Conservation (phyloP, 2,888 invertebrate genomes). For the Tigriopus californicus region DNA sequence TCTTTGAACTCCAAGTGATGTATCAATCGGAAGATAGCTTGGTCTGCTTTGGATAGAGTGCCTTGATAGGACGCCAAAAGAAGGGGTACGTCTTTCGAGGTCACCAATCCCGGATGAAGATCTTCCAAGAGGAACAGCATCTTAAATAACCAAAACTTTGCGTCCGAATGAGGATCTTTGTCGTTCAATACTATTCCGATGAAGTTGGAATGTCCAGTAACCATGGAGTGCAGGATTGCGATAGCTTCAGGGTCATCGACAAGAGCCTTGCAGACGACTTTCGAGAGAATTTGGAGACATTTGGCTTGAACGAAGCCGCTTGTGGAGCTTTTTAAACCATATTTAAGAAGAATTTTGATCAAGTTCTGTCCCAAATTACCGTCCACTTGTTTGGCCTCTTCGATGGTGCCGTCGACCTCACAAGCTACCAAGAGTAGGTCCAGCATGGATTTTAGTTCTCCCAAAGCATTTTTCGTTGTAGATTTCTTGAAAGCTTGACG, state of each 20-base stretch:
- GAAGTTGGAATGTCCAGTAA: slow-evolving; percentile 6
- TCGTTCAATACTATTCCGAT: neutral
- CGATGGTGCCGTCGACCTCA: no score
- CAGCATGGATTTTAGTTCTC: no score
- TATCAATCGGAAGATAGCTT: neutral
- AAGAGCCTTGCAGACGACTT: neutral
- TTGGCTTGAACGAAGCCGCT: neutral
- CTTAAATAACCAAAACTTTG: neutral
- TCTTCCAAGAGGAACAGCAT: neutral
- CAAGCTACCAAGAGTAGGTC: no score
- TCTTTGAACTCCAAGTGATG: neutral
- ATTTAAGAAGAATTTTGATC: neutral
- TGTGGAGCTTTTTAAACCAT: neutral
- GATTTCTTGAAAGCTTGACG: no score
- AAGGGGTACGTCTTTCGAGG: neutral
- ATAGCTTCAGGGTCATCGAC: neutral
- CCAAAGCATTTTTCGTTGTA: no score
- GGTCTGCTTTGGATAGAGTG: neutral
- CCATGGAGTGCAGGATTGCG: neutral
- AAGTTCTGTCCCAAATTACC: no score
- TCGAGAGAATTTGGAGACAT: neutral
- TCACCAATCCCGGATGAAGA: neutral
- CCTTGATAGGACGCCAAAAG: neutral
- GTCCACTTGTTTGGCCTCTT: no score
- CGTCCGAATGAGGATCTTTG: neutral